Percentiles rank a stretch among this genome's conserved stretches.
These are phyloP conservation scores for Heterohyrax brucei DNA, from an alignment of 2,797 vertebrate species.

Conservation along the genomic window DNA sequence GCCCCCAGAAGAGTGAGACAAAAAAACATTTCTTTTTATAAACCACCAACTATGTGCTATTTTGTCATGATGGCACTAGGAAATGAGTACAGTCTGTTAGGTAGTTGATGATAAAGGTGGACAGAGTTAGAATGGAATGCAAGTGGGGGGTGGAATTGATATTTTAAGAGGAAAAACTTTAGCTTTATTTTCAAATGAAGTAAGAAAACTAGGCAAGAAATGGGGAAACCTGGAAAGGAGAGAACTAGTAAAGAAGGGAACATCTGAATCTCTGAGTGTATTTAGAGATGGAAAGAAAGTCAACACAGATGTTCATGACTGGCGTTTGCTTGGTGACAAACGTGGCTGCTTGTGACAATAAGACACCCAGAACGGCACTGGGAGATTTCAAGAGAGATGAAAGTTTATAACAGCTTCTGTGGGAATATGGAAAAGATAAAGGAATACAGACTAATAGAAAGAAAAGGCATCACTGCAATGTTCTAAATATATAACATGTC, in stretches of 20 bases:
- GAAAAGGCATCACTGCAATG: neutral
- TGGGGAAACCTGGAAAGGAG: neutral
- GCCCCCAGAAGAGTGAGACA: too few species aligned
- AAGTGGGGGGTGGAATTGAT: neutral
- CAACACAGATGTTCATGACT: neutral
- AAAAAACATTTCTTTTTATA: too few species aligned
- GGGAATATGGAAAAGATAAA: neutral
- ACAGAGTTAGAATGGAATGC: neutral
- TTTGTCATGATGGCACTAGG: too few species aligned
- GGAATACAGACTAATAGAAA: conserved; percentile 12
- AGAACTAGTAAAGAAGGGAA: neutral
- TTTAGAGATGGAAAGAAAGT: neutral
- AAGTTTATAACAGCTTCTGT: neutral
- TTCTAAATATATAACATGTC: neutral
- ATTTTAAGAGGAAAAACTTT: neutral
- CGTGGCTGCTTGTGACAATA: neutral
- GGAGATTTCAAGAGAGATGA: neutral
- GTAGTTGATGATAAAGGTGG: conserved; percentile 24
- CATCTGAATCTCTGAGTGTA: neutral
- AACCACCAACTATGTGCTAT: too few species aligned
- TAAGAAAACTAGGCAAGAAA: conserved; percentile 6
- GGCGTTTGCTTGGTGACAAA: neutral
- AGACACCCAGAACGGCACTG: neutral
- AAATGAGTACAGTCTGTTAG: neutral
- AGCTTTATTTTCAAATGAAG: conserved; percentile 44